Conservation (phyloP, 2,113 vertebrate species). For the Dromas ardeola region DNA sequence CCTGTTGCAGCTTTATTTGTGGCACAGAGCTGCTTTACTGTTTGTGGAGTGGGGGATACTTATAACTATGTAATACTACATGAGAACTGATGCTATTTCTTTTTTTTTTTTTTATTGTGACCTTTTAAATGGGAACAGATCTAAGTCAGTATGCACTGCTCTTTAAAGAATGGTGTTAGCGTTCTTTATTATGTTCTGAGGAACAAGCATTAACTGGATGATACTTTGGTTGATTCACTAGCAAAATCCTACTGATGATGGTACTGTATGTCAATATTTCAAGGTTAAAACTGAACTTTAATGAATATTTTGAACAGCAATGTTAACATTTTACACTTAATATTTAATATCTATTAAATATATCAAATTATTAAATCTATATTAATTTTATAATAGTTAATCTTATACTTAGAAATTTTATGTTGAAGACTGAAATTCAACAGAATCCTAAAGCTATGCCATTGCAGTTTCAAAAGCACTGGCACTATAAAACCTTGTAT, state of each 20-base stretch:
- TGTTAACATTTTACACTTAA: neutral
- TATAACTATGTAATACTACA: neutral
- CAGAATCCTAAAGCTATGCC: neutral
- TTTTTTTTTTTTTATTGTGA: neutral
- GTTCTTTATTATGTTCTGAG: neutral
- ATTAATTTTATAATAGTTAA: neutral
- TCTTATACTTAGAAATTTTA: neutral
- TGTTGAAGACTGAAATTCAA: neutral
- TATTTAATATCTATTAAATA: neutral
- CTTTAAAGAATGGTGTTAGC: neutral
- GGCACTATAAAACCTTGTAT: neutral
- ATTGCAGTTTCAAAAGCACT: neutral
- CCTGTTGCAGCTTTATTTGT: neutral
- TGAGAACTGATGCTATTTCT: neutral
- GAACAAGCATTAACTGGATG: neutral
- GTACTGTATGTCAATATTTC: neutral
- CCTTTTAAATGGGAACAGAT: neutral
- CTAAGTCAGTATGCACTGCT: neutral
- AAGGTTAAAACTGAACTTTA: neutral
- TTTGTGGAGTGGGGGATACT: neutral
- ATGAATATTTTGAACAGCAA: neutral
- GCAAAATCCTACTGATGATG: neutral
- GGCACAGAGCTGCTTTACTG: neutral
- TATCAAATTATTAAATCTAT: neutral
- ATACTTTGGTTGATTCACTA: neutral